Evolutionary conservation across 2,113 vertebrate species (phyloP).

Genomic region (Casuarius casuarius): DNA sequence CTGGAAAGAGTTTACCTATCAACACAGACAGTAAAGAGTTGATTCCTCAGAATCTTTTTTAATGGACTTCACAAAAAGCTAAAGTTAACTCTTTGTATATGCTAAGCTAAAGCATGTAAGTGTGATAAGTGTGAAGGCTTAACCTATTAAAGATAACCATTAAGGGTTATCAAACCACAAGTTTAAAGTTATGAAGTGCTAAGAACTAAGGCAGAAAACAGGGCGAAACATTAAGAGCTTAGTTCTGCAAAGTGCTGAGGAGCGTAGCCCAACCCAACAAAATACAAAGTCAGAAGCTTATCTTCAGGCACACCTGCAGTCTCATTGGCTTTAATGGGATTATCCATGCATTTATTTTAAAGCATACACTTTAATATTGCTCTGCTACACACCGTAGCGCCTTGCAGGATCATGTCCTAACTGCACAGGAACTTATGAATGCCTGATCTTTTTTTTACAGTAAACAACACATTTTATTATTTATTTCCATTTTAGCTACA

Average conservation of each 20-base stretch:
- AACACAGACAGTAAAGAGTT: not conserved
- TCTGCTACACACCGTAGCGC: not conserved
- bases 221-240: not conserved
- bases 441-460: not conserved
- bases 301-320: not conserved
- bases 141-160: not conserved
- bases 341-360: not conserved
- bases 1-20: not conserved
- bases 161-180: not conserved
- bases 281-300: not conserved
- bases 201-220: not conserved
- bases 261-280: not conserved
- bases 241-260: not conserved
- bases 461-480: not conserved
- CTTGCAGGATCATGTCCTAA: not conserved
- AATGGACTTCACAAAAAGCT: not conserved
- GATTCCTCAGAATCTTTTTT: not conserved
- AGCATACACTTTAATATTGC: not conserved
- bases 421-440: not conserved
- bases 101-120: not conserved
- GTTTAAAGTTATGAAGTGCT: not conserved
- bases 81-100: accelerated
- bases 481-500: not conserved
- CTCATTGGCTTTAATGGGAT: not conserved
- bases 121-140: not conserved